Conservation (phyloP, 2,888 invertebrate genomes). For the Xanthostigma xanthostigma region DNA sequence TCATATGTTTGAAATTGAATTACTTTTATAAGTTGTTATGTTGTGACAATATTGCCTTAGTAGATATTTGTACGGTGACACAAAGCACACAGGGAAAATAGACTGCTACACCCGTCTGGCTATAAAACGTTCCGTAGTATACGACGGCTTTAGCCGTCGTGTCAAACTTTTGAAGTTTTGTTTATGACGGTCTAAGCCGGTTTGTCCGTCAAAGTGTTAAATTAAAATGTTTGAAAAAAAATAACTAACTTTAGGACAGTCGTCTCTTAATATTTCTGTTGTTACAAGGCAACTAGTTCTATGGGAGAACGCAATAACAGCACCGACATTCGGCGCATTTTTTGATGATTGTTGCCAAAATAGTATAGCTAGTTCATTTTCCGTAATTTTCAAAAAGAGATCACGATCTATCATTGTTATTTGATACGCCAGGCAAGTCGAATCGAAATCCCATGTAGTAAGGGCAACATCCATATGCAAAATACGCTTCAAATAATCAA, state of each 20-base stretch:
- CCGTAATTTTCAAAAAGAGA: slow-evolving; percentile 32
- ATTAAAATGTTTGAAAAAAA: too few relatives aligned
- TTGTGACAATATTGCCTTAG: too few relatives aligned
- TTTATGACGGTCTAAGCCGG: too few relatives aligned
- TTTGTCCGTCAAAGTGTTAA: too few relatives aligned
- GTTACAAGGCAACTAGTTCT: slow-evolving; percentile 33
- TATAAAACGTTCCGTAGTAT: too few relatives aligned
- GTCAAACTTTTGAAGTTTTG: too few relatives aligned
- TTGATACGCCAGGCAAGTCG: slow-evolving; percentile 33
- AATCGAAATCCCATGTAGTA: slow-evolving; percentile 37
- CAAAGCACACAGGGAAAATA: too few relatives aligned
- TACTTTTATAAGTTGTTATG: too few relatives aligned
- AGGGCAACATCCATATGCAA: slow-evolving; percentile 27
- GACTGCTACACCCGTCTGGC: too few relatives aligned
- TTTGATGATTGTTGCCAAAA: slow-evolving; percentile 29
- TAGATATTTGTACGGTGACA: too few relatives aligned
- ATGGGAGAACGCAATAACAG: slow-evolving; percentile 36
- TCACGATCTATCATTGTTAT: slow-evolving; percentile 37
- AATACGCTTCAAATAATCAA: slow-evolving; percentile 25
- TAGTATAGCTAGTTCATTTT: slow-evolving; percentile 28
- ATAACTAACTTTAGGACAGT: slow-evolving; percentile 6
- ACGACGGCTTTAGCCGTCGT: too few relatives aligned
- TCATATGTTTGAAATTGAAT: too few relatives aligned
- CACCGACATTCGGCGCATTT: slow-evolving; percentile 34
- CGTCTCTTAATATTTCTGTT: slow-evolving; percentile 30